phyloP scores from a whole-genome alignment of 2,888 invertebrate genomes.

The Amphiduros pacificus region DNA sequence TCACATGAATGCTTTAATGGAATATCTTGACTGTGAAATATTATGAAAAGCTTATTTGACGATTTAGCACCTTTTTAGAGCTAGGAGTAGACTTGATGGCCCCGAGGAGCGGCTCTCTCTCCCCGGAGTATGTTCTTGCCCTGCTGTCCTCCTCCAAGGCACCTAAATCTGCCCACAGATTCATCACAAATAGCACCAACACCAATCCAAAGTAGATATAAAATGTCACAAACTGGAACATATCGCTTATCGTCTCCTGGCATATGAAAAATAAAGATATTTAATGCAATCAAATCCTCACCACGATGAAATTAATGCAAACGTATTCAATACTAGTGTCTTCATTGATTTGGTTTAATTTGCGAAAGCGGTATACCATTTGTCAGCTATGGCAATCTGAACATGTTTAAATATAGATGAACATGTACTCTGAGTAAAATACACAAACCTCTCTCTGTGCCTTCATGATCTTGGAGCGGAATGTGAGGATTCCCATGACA shows the following conservation, averaged over 20 bases:
- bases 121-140: neutral
- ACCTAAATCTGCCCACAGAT: neutral
- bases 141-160: neutral
- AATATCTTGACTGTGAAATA: too few relatives aligned
- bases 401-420: too few relatives aligned
- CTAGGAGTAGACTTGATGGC: neutral
- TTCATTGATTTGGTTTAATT: too few relatives aligned
- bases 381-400: too few relatives aligned
- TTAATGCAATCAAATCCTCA: neutral
- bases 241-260: neutral
- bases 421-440: too few relatives aligned
- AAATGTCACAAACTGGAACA: neutral
- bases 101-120: neutral
- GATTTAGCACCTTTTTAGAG: neutral
- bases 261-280: neutral
- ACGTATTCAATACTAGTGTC: too few relatives aligned
- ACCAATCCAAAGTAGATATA: slow-evolving; percentile 5
- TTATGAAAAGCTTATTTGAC: too few relatives aligned
- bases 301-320: too few relatives aligned
- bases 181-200: neutral
- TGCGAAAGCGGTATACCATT: too few relatives aligned
- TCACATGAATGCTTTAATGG: too few relatives aligned
- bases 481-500: slow-evolving; percentile 16
- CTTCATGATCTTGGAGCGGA: too few relatives aligned
- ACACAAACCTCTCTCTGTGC: too few relatives aligned